Conservation (phyloP, 2,888 invertebrate genomes). For the Coelogynopora nodosa region DNA sequence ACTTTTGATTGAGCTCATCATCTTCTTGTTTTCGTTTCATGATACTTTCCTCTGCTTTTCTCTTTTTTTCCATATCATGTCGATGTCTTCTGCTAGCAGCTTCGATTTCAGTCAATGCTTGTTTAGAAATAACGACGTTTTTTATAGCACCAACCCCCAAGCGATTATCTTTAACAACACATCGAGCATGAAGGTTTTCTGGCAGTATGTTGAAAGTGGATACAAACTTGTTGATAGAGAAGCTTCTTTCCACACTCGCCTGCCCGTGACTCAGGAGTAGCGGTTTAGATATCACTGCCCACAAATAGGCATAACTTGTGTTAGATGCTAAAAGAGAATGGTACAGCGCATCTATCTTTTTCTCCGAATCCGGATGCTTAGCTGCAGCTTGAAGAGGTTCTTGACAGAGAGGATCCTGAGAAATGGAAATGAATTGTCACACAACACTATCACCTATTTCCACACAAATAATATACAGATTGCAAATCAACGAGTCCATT, state of each 20-base stretch:
- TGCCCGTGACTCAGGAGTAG: not conserved
- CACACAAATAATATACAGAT: not conserved
- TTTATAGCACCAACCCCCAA: not conserved
- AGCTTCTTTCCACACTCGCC: not conserved
- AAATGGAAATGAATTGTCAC: not conserved
- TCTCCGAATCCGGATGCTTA: not conserved
- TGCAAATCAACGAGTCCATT: not conserved
- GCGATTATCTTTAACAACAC: not conserved
- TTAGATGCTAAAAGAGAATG: not conserved
- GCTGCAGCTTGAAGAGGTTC: not conserved
- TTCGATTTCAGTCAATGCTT: not conserved
- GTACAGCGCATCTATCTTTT: too few species aligned
- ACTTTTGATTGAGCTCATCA: not conserved
- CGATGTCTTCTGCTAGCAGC: not conserved
- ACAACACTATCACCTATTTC: not conserved
- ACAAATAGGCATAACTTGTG: not conserved
- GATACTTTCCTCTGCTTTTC: not conserved
- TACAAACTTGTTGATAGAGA: not conserved
- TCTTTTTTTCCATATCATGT: not conserved
- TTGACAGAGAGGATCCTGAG: not conserved
- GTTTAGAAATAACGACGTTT: not conserved
- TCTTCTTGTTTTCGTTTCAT: not conserved
- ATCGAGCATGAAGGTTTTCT: not conserved
- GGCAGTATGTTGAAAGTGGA: not conserved
- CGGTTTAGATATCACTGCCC: not conserved